Evolutionary conservation across 1,140 invertebrate species (phyloP).

Genomic region (Listronotus oregonensis): DNA sequence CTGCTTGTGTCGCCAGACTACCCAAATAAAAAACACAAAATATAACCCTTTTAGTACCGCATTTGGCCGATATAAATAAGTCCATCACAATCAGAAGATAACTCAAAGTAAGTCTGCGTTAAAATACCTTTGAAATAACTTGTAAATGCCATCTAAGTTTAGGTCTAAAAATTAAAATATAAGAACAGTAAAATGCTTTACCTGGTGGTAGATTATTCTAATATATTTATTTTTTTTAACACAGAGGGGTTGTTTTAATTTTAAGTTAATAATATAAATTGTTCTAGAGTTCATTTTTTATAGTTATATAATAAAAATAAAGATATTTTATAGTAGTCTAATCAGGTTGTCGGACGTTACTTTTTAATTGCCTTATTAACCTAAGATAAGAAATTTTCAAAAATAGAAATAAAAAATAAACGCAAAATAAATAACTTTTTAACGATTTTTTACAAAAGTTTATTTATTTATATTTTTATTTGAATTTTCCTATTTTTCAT

Average conservation of each 20-base stretch:
- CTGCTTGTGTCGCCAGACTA: slow-evolving; percentile 30
- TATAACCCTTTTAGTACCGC: slow-evolving; percentile 33
- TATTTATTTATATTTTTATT: too few species aligned
- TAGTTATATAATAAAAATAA: too few species aligned
- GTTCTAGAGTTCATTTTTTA: too few species aligned
- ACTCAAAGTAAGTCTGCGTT: slow-evolving; percentile 11
- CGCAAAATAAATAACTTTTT: too few species aligned
- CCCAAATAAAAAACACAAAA: slow-evolving; percentile 30
- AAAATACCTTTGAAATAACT: slow-evolving; percentile 21
- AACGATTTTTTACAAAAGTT: too few species aligned
- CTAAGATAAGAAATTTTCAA: too few species aligned
- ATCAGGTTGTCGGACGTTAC: too few species aligned
- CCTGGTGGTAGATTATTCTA: background rate
- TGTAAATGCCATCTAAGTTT: slow-evolving; percentile 16
- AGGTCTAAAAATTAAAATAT: too few species aligned
- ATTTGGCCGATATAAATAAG: slow-evolving; percentile 27
- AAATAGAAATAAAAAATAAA: too few species aligned
- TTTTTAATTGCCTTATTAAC: too few species aligned
- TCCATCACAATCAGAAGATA: slow-evolving; percentile 17
- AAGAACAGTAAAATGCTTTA: background rate
- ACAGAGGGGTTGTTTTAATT: background rate
- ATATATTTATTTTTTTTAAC: background rate
- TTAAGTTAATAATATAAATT: background rate
- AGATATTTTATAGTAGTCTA: too few species aligned
- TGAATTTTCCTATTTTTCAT: too few species aligned